Evolutionary conservation across 2,797 vertebrate species (phyloP).

Genomic region (Lophotriccus pileatus): DNA sequence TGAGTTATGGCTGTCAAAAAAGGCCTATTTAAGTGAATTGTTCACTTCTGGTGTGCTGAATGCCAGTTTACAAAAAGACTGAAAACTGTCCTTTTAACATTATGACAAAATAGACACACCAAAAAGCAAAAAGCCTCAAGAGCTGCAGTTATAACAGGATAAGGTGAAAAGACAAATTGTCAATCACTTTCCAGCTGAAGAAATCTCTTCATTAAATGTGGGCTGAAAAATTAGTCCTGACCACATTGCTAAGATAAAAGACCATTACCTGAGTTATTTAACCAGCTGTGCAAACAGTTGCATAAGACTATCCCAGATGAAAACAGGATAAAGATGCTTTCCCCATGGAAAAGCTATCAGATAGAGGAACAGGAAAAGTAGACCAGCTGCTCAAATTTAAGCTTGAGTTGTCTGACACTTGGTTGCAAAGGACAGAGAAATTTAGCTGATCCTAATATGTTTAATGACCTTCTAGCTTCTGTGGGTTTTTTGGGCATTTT

Average conservation of each 20-base stretch:
- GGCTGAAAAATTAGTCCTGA: neutral
- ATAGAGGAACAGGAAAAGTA: constrained; percentile 3
- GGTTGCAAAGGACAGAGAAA: neutral
- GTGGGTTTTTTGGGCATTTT: neutral
- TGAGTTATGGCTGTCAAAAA: constrained; percentile 36
- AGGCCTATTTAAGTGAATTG: constrained; percentile 24
- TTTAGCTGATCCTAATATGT: neutral
- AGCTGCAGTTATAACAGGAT: constrained; percentile 1
- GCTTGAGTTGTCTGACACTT: neutral
- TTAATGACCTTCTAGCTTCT: neutral
- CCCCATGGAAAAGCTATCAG: constrained; percentile 21
- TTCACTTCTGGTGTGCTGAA: neutral
- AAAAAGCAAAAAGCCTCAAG: neutral
- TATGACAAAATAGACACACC: constrained; percentile 17
- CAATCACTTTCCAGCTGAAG: neutral
- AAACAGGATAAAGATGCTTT: constrained; percentile 23
- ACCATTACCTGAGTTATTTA: constrained; percentile 23
- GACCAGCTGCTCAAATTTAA: neutral
- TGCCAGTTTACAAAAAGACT: neutral
- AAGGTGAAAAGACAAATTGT: constrained; percentile 20
- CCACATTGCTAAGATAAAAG: neutral
- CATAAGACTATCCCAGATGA: neutral
- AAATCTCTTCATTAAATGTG: constrained; percentile 31
- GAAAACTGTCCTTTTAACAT: constrained; percentile 11
- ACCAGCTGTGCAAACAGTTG: constrained; percentile 19